Evolutionary conservation across 1,140 invertebrate genomes (phyloP).

Genomic region (Zaprionus kolodkinae): DNA sequence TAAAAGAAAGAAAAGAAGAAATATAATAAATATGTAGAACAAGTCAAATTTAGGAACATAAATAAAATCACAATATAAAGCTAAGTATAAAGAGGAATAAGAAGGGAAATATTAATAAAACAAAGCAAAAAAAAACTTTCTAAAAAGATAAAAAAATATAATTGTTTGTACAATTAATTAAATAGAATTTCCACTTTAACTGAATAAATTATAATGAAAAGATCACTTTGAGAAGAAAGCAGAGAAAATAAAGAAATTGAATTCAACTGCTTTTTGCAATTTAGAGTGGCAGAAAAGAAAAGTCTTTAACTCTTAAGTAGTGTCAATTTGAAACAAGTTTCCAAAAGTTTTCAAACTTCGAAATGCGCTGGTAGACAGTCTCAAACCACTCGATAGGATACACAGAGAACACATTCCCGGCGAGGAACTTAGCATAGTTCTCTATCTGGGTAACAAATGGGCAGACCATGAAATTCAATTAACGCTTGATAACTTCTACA

Average conservation of each 20-base stretch:
- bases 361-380: not conserved
- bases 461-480: conserved; percentile 45
- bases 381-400: not conserved
- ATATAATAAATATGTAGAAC: no score
- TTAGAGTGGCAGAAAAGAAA: not conserved
- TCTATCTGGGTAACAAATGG: not conserved
- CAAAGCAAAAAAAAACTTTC: not conserved
- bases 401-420: not conserved
- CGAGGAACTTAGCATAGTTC: not conserved
- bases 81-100: not conserved
- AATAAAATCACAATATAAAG: no score
- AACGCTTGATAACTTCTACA: conserved; percentile 27
- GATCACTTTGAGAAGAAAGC: not conserved
- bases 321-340: not conserved
- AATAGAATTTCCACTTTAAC: no score
- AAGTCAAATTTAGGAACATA: no score
- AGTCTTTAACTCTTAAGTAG: not conserved
- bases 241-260: not conserved
- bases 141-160: not conserved
- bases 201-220: not conserved
- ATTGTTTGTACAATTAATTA: not conserved
- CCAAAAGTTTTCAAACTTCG: not conserved
- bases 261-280: not conserved
- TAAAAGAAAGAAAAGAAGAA: not conserved
- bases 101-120: not conserved